phyloP scores from a whole-genome alignment of 2,113 vertebrate species.

The Tachuris rubrigastra region DNA sequence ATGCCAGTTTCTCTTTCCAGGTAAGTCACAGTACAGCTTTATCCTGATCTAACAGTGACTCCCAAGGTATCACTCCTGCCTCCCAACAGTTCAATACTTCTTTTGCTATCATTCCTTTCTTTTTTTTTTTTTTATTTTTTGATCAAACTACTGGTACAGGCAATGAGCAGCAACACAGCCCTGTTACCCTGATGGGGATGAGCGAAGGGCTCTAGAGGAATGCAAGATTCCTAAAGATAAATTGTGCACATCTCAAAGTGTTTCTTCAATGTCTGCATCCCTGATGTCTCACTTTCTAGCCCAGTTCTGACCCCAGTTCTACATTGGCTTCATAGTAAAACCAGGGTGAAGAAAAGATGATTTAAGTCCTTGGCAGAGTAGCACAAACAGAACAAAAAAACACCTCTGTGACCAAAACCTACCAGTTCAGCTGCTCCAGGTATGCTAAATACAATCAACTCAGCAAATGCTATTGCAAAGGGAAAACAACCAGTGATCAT shows the following conservation, averaged over 20 bases:
- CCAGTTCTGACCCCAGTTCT: background rate
- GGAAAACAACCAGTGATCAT: background rate
- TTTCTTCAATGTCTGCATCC: background rate
- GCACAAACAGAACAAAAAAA: background rate
- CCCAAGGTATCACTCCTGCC: background rate
- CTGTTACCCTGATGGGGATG: fast-evolving
- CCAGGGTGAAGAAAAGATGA: background rate
- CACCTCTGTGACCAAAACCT: background rate
- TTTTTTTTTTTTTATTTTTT: background rate
- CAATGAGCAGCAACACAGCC: background rate
- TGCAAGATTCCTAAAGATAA: background rate
- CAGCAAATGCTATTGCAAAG: background rate
- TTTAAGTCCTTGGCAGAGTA: background rate
- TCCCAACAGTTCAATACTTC: background rate
- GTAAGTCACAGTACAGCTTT: background rate
- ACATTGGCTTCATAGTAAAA: background rate
- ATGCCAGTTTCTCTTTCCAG: background rate
- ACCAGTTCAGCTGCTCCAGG: background rate
- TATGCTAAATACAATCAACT: background rate
- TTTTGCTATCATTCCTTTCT: background rate
- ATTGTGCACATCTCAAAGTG: fast-evolving
- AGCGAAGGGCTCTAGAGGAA: background rate
- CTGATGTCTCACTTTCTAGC: background rate
- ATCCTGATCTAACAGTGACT: background rate
- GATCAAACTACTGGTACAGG: background rate